Base-by-base conservation (phyloP, 1,140 invertebrate species). In the Papilio polyxenes region DNA sequence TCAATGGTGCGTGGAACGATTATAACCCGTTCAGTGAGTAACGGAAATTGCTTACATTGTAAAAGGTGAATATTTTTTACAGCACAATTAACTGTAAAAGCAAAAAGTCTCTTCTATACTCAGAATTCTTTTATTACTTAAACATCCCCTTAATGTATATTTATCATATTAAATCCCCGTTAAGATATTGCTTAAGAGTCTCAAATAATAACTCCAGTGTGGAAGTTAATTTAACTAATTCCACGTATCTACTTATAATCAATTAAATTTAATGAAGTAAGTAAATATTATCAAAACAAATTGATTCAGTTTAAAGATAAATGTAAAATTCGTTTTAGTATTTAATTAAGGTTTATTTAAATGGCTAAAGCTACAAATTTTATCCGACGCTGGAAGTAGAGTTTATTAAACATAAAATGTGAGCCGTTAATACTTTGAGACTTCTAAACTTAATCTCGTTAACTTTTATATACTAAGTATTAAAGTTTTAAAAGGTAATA, bases 271-370 rank as follows among this genome's bases (percentile, higher is more conserved):
- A 65, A 65, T 65, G n/a, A n/a, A n/a, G n/a, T n/a, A n/a, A n/a
- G n/a, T n/a, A n/a, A n/a, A n/a, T n/a, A n/a, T n/a, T n/a, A n/a
- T n/a, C n/a, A n/a, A n/a, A n/a, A n/a, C n/a, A n/a, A n/a, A n/a
- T n/a, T n/a, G n/a, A n/a, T n/a, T n/a, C n/a, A n/a, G n/a, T n/a
- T n/a, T n/a, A n/a, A n/a, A n/a, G n/a, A n/a, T n/a, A n/a, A n/a
- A n/a, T n/a, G n/a, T 77, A 53, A 77, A 77, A 56, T 51, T 76
- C 20, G 49, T 56, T 53, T 77, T 51, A 77, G 48, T 77, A 31
- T 77, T 77, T 77, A 56, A 77, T 77, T 77, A 77, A 77, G 75
- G 75, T 77, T 23, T 31, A 77, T 56, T 77, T 77, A 77, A 77
- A 77, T 49, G 75, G 75, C 17, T 56, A 11, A 53, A 77, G 75